Evolutionary conservation across 2,888 invertebrate species (phyloP), one percentile per base, ranked within the genome.

Genomic region (Orchesella flavescens): DNA sequence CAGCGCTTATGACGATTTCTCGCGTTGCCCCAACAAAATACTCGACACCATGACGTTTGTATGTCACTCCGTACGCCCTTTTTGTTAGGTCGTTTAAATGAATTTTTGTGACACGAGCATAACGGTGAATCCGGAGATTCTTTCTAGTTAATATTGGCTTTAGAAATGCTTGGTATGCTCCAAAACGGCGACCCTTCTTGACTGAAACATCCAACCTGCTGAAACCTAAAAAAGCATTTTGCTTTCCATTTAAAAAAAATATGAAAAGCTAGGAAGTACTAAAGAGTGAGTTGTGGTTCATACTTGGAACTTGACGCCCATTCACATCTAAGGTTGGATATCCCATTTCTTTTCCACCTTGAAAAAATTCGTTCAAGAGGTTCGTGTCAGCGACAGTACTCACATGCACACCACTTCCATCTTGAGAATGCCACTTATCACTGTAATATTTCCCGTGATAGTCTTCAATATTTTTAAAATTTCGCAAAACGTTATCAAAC

Each of bases 391-490:
- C 46, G 2, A 68, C 13, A 10, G 57, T 55, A 12, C 53, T 53
- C 34, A 79, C 66, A 21, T 84, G 49, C 1, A 79, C 79, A 4
- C 79, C 84, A 23, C 75, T 63, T 7, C 79, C 79, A 10, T 73
- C 65, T 49, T 71, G 59, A 3, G 74, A 68, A 21, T 84, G 78
- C 24, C 69, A 79, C 24, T 75, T 74, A 21, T 74, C 76, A 95
- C 12, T 95, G 43, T 68, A 66, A 63, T 43, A 74, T 13, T 24
- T 49, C n/a, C 87, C 87, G 55, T 85, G 82, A 69, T 86, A 87
- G 49, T 85, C 82, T 73, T 81, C 81, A 19, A 83, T 75, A 57
- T 85, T 86, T 43, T 85, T 86, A 43, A 87, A 87, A 23, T 84
- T 85, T 19, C 75, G 73, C 12, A 85, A 21, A 23, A 83, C 43